Evolutionary conservation across 2,113 vertebrate genomes (phyloP).

Genomic region (Chloebia gouldiae): DNA sequence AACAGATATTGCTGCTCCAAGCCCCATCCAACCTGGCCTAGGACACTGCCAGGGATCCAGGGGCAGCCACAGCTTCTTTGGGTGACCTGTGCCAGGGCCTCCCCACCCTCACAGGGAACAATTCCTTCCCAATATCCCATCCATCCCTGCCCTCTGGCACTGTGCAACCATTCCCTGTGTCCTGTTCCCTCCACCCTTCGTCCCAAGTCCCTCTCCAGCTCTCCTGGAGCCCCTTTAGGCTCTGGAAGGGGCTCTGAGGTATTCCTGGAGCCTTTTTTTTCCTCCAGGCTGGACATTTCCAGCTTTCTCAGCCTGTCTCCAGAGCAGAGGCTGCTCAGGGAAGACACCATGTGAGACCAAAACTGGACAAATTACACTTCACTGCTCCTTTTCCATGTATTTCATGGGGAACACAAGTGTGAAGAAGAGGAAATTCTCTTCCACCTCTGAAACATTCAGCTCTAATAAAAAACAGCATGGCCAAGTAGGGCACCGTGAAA

Average conservation of each 20-base stretch:
- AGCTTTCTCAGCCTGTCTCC: neutral
- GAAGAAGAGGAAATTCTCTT: neutral
- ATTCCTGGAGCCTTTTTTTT: fast-evolving
- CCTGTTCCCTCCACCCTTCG: neutral
- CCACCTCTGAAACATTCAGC: neutral
- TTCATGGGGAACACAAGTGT: neutral
- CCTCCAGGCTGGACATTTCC: neutral
- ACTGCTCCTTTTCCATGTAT: fast-evolving
- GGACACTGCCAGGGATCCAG: neutral
- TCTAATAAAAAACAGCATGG: neutral
- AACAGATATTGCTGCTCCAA: neutral
- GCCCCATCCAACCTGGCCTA: fast-evolving
- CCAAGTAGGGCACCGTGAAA: fast-evolving
- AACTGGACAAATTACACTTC: neutral
- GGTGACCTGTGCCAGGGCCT: neutral
- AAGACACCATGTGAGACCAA: neutral
- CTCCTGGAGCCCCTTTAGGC: neutral
- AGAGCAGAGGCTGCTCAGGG: neutral
- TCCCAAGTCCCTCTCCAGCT: neutral
- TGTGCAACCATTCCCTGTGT: neutral
- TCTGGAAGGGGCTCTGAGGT: fast-evolving
- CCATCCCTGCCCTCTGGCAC: fast-evolving
- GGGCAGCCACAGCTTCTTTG: neutral
- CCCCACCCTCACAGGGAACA: fast-evolving
- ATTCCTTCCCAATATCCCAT: neutral